These are phyloP conservation scores for Metallyticus violacea DNA, from an alignment of 2,888 invertebrate genomes.

Conservation along the genomic window DNA sequence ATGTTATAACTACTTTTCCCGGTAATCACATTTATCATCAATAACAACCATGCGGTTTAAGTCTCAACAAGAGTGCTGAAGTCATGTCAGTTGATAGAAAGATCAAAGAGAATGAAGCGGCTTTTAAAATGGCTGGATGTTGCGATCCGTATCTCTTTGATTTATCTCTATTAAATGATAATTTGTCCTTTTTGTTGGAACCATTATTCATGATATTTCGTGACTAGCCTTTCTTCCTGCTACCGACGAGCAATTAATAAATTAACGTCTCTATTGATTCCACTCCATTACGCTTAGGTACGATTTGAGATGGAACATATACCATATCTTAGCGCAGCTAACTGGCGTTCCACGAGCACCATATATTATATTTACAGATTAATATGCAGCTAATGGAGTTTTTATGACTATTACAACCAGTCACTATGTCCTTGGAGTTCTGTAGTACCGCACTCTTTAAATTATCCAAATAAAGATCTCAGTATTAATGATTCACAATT, in stretches of 20 bases:
- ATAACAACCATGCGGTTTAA: background rate
- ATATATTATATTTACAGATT: background rate
- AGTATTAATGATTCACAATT: no score
- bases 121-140: background rate
- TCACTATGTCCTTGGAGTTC: no score
- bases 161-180: background rate
- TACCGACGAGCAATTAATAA: background rate
- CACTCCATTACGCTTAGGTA: background rate
- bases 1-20: no score
- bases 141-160: background rate
- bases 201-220: background rate
- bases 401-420: background rate
- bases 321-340: background rate
- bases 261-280: background rate
- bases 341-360: background rate
- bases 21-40: no score
- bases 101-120: background rate
- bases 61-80: background rate
- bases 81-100: background rate
- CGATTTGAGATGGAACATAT: background rate
- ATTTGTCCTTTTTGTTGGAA: background rate
- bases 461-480: no score
- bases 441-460: no score
- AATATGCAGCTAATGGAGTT: background rate
- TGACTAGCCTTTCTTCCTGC: background rate